Base-by-base conservation (phyloP, 2,113 vertebrate genomes). In the Puntigrus tetrazona region DNA sequence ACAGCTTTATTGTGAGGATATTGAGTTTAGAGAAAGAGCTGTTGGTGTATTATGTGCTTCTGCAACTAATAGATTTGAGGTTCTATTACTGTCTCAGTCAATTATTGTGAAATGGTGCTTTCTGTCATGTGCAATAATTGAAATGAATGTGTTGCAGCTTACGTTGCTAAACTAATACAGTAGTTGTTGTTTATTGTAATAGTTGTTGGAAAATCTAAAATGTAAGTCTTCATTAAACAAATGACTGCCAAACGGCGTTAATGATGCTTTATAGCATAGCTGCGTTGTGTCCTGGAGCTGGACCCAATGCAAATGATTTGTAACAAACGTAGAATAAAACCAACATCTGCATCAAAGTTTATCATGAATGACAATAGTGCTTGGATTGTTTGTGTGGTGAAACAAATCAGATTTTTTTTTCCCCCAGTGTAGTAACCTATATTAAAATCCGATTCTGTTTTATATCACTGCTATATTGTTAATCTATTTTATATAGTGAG, bases 141-240 rank as follows among this genome's bases (percentile, higher is more conserved):
- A 79, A 41, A 63, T 79, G n/a, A 63, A 79, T 43, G 45, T 75
- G 55, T 27, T 63, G n/a, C 3, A 55, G 29, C 31, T 34, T 76
- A 34, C n/a, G 11, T 29, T 25, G 6, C 11, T 38, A 78, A 41
- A 38, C 25, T 78, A 78, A 38, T 36, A 4, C 36, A 29, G 36
- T 63, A 79, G 36, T 27, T 20, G 18, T 41, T 41, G 55, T 34
- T 76, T 69, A 69, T 69, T 41, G 69, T 73, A n/a, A 34, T 22
- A 52, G 74, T 76, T 76, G 45, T 76, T 76, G 20, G 1, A 76
- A 61, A 78, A 7, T 55, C 74, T 34, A 25, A 43, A 77, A 13
- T 6, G 27, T 34, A 78, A 43, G n/a, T 16, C n/a, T 29, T 38
- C 20, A 7, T 27, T 61, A 61, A 61, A 55, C 74, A 55, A 55